Evolutionary conservation across 37 sponge, comb jelly and placozoan species (phyloP).

Genomic region (Cliona cf. orientalis): DNA sequence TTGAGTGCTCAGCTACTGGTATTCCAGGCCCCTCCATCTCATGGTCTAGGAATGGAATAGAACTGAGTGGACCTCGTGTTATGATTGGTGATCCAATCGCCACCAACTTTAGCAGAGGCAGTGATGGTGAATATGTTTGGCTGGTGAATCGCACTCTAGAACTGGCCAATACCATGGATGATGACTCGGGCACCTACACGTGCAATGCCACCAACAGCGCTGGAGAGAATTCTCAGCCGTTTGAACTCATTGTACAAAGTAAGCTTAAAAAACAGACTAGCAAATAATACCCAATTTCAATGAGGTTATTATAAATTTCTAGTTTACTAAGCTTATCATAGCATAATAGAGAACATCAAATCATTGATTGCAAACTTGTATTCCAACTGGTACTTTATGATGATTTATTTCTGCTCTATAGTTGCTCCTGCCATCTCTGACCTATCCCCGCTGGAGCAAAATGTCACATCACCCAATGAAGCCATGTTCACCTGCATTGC

Average conservation of each 20-base stretch:
- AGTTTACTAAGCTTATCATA: background rate
- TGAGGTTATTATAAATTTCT: background rate
- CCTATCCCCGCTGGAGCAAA: background rate
- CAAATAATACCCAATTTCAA: background rate
- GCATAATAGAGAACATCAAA: background rate
- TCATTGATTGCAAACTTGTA: background rate
- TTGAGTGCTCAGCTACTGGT: slow-evolving; percentile 61
- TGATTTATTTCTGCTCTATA: background rate
- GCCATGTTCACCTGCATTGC: slow-evolving; percentile 42
- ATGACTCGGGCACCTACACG: slow-evolving; percentile 55
- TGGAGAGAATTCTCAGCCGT: slow-evolving; percentile 1
- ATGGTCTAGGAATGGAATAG: slow-evolving; percentile 19
- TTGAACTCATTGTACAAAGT: slow-evolving; percentile 44
- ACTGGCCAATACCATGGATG: slow-evolving; percentile 16
- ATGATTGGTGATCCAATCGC: background rate
- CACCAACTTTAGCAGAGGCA: too few relatives aligned
- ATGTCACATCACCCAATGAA: background rate
- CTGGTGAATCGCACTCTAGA: background rate
- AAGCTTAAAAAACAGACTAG: background rate
- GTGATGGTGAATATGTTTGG: background rate
- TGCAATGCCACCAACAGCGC: slow-evolving; percentile 54
- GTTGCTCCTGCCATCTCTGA: slow-evolving; percentile 17
- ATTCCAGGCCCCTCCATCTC: slow-evolving; percentile 60
- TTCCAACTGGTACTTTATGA: background rate
- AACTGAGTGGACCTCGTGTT: slow-evolving; percentile 12